Percentiles rank a stretch among this genome's conserved stretches.
Evolutionary conservation across 2,113 vertebrate genomes (phyloP).

Genomic region (Noturus placidus): DNA sequence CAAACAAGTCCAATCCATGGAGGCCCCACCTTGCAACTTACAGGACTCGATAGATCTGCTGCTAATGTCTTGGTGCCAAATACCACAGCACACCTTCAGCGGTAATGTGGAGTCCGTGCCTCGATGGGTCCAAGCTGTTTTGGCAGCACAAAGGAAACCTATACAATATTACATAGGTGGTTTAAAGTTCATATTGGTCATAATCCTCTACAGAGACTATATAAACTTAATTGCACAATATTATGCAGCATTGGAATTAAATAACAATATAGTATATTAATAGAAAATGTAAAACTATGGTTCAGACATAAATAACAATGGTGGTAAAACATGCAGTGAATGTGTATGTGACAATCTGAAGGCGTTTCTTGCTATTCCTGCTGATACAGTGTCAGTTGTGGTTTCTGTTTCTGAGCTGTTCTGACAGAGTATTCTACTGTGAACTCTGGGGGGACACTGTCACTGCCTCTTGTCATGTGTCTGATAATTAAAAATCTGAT

Average conservation of each 20-base stretch:
- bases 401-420: conserved; percentile 55
- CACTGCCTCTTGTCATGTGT: conserved; percentile 80
- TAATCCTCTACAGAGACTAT: neutral
- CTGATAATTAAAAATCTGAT: conserved; percentile 89
- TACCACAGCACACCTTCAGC: too few species aligned
- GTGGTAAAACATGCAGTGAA: neutral
- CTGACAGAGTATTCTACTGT: conserved; percentile 80
- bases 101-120: too few species aligned
- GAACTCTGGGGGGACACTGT: conserved; percentile 69
- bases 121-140: too few species aligned
- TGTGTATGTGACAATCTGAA: conserved; percentile 39
- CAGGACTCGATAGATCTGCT: too few species aligned
- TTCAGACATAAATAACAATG: neutral
- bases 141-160: too few species aligned
- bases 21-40: too few species aligned
- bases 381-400: conserved; percentile 61
- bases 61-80: too few species aligned
- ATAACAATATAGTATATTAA: neutral
- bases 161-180: too few species aligned
- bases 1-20: too few species aligned
- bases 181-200: neutral
- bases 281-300: neutral
- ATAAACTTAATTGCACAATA: neutral
- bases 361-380: conserved; percentile 66
- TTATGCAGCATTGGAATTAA: neutral